Percentiles rank a stretch among this genome's conserved stretches.
phyloP scores from a whole-genome alignment of 2,888 invertebrate species.

The Antheraea assamensis region DNA sequence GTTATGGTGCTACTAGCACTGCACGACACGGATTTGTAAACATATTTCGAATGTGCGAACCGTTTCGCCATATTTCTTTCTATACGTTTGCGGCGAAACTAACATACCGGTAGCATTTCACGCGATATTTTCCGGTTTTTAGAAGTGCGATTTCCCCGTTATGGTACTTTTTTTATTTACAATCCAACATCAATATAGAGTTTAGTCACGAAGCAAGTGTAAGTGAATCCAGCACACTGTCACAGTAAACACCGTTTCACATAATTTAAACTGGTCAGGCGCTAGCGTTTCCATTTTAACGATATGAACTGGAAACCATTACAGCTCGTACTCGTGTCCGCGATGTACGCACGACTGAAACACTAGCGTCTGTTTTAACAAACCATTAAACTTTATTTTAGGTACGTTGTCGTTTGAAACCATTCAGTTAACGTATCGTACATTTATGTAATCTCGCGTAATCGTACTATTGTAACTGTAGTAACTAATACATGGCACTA shows the following conservation, averaged over 20 bases:
- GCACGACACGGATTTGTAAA: constrained; percentile 8
- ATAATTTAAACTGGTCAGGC: constrained; percentile 50
- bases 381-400: constrained; percentile 7
- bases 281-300: constrained; percentile 53
- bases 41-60: constrained; percentile 52
- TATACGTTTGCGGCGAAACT: constrained; percentile 61
- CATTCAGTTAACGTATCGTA: neutral
- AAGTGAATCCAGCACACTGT: constrained; percentile 53
- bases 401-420: neutral
- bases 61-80: constrained; percentile 70
- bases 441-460: neutral
- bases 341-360: constrained; percentile 30
- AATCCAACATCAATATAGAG: constrained; percentile 59
- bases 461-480: neutral
- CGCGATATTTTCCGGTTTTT: constrained; percentile 72
- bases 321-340: constrained; percentile 36
- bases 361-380: constrained; percentile 4
- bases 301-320: constrained; percentile 58
- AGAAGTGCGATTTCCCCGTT: constrained; percentile 71
- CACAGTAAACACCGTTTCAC: constrained; percentile 41
- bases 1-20: neutral
- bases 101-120: constrained; percentile 71
- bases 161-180: constrained; percentile 72
- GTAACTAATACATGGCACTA: neutral
- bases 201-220: constrained; percentile 62